These are phyloP conservation scores for Hylia prasina DNA, from an alignment of 2,113 vertebrate genomes.

Conservation along the genomic window DNA sequence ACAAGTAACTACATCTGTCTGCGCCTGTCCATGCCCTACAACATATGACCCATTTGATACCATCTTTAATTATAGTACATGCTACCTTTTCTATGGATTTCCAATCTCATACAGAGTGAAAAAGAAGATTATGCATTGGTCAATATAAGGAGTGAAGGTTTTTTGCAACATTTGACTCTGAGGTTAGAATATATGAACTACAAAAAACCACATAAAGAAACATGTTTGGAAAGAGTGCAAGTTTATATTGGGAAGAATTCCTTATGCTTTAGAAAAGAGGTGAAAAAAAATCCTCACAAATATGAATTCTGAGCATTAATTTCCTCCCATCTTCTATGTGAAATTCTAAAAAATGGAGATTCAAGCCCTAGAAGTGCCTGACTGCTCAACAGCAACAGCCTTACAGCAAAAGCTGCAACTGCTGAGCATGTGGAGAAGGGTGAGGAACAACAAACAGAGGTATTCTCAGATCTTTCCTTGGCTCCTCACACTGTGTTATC, in stretches of 20 bases:
- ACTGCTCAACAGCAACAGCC: neutral
- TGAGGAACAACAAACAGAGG: neutral
- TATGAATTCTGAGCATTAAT: neutral
- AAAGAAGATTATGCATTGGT: neutral
- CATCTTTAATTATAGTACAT: neutral
- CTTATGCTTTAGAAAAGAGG: accelerated
- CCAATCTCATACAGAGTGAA: neutral
- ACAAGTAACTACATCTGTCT: neutral
- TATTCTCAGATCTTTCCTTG: neutral
- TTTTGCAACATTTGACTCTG: neutral
- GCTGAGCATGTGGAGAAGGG: neutral
- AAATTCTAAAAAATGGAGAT: neutral
- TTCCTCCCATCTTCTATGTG: neutral
- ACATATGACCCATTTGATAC: neutral
- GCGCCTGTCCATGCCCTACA: neutral
- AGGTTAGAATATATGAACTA: neutral
- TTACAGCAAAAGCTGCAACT: accelerated
- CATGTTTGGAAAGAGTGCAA: neutral
- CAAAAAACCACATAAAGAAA: neutral
- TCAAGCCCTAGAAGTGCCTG: neutral
- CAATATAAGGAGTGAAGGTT: accelerated
- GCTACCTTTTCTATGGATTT: neutral
- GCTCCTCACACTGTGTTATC: neutral
- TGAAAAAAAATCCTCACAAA: neutral
- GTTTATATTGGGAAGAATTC: neutral